Percentiles rank a stretch among this genome's conserved stretches.
Conservation (phyloP, 2,888 invertebrate genomes). For the Caenorhabditis plicata region DNA sequence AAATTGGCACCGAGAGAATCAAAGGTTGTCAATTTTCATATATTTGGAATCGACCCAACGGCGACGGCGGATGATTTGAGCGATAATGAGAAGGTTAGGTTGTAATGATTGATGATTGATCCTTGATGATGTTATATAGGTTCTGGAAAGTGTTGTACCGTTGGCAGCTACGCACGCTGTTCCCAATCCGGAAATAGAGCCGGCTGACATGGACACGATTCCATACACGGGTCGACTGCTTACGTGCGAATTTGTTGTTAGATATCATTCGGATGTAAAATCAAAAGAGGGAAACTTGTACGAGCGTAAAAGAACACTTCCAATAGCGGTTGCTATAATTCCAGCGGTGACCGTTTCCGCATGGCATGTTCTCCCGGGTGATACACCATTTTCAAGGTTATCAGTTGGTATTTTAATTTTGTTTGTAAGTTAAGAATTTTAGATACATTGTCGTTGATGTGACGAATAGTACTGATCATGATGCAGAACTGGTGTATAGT, state of each 20-base stretch:
- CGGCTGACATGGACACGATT: conserved; percentile 56
- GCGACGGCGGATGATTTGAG: conserved; percentile 54
- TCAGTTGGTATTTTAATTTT: background rate
- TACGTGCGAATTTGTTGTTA: conserved; percentile 54
- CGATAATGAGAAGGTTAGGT: conserved; percentile 38
- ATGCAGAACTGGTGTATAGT: conserved; percentile 60
- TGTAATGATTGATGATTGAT: no score
- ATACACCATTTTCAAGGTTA: conserved; percentile 47
- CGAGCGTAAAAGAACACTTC: conserved; percentile 51
- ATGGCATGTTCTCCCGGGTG: conserved; percentile 62
- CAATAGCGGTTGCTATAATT: conserved; percentile 59
- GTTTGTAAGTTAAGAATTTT: conserved; percentile 1
- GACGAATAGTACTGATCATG: conserved; percentile 59
- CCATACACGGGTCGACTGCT: conserved; percentile 62
- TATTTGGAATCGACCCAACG: conserved; percentile 64
- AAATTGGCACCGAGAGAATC: conserved; percentile 38
- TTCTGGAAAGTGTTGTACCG: conserved; percentile 41
- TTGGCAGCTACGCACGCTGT: conserved; percentile 29
- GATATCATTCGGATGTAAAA: conserved; percentile 56
- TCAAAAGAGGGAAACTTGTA: conserved; percentile 44
- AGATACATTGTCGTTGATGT: conserved; percentile 63
- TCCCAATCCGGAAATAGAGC: conserved; percentile 20
- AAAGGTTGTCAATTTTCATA: conserved; percentile 49
- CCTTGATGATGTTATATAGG: no score
- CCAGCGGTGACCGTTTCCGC: conserved; percentile 63